Evolutionary conservation across 2,888 invertebrate genomes (phyloP), one percentile per base, ranked within the genome.

Genomic region (Drosophila fulvimacula): DNA sequence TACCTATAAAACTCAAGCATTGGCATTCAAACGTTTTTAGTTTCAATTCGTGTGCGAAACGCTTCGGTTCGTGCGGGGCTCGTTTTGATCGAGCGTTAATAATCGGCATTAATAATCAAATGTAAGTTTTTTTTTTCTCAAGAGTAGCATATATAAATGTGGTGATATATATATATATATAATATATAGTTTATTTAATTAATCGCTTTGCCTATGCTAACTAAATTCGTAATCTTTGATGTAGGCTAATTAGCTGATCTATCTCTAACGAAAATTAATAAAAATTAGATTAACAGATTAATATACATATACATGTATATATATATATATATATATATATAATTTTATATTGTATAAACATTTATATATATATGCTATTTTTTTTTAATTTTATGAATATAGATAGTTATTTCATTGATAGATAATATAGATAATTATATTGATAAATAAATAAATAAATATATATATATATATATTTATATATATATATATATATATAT

Each of bases 1-100:
- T 13, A 2, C 21, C 2, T 51, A 86, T 88, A 86, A 84, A 86
- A 76, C 62, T 51, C 63, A 69, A 69, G 63, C 74, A 64, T 19
- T 69, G 63, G 30, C 58, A 62, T 64, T 59, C 57, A 52, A 75
- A 62, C 62, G 57, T 55, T 86, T 87, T 82, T 73, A 86, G 89
- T 86, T 72, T 78, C 60, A 55, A 53, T 73, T 87, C 60, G 71
- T 41, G 60, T 57, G 70, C 69, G 71, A 46, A 24, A 5, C 71
- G 73, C 46, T 81, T 76, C 73, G 75, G 73, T 55, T 76, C 69
- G 74, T n/a, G 41, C 24, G 24, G 2, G 30, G 30, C 9, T 52
- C 19, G 55, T 19, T 63, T 68, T 39, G 56, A 48, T 69, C 65
- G 53, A 44, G 17, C 48, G 21, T 39, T 60, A 52, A 21, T 21